Conservation (phyloP, 2,888 invertebrate species). For the Lasioglossum calceatum region DNA sequence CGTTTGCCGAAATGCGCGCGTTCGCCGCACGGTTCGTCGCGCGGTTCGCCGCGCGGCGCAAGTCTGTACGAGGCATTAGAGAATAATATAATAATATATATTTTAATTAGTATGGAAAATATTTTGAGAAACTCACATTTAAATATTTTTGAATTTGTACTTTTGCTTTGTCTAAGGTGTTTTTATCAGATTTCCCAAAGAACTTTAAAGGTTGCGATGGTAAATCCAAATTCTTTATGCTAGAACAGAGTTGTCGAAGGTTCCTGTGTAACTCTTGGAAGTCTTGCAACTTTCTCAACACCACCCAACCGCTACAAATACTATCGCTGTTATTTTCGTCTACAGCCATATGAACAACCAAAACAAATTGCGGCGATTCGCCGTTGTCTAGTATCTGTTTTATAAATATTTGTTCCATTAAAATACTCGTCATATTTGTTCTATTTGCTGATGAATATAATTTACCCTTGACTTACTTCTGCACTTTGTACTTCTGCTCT, state of each 20-base stretch:
- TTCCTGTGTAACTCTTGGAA: slow-evolving; percentile 94
- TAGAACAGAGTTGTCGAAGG: slow-evolving; percentile 92
- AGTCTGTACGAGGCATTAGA: too few species aligned
- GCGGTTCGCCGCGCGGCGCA: too few species aligned
- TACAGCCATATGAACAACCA: slow-evolving; percentile 91
- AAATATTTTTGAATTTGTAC: slow-evolving; percentile 93
- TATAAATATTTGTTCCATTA: slow-evolving; percentile 12
- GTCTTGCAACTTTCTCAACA: slow-evolving; percentile 87
- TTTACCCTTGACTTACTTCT: slow-evolving; percentile 86
- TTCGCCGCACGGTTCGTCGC: too few species aligned
- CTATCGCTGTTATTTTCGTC: slow-evolving; percentile 87
- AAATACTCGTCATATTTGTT: slow-evolving; percentile 17
- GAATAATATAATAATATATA: not conserved
- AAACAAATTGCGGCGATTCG: slow-evolving; percentile 90
- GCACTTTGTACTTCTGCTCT: slow-evolving; percentile 93
- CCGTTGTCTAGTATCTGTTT: slow-evolving; percentile 87
- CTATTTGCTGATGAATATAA: not conserved
- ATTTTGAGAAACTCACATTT: slow-evolving; percentile 87
- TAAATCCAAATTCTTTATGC: slow-evolving; percentile 92
- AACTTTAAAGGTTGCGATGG: slow-evolving; percentile 93
- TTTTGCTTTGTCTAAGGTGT: slow-evolving; percentile 93
- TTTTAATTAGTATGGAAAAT: not conserved
- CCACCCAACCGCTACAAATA: slow-evolving; percentile 89
- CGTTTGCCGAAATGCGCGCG: too few species aligned
- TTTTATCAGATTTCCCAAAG: slow-evolving; percentile 93